A percentile compares a stretch with the other conserved stretches of the same genome.
Evolutionary conservation across 2,797 vertebrate genomes (phyloP).

Genomic region (Pipistrellus pygmaeus): DNA sequence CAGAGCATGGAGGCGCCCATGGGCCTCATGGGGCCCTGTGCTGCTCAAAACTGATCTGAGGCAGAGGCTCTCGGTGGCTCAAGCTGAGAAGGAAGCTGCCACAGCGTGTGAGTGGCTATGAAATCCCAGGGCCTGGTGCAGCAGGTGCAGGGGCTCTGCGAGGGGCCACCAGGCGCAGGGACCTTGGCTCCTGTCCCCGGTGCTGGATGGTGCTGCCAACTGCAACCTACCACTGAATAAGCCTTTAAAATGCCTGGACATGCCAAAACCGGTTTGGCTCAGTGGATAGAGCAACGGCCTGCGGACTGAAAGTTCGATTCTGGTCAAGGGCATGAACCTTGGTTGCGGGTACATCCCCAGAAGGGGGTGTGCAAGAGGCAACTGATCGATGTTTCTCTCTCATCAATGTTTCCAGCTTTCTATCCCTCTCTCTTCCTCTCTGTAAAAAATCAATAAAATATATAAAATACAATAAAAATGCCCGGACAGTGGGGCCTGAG

Average conservation of each 20-base stretch:
- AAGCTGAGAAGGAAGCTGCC: too few species aligned
- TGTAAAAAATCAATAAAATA: too few species aligned
- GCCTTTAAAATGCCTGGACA: not conserved
- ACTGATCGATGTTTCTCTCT: too few species aligned
- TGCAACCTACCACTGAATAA: not conserved
- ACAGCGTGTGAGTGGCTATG: fast-evolving
- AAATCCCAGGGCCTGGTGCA: fast-evolving
- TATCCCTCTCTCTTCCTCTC: too few species aligned
- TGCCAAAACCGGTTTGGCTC: too few species aligned
- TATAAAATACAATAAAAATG: too few species aligned
- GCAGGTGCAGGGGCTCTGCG: not conserved
- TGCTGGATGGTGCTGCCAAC: fast-evolving
- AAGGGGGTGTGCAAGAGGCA: too few species aligned
- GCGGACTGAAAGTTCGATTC: too few species aligned
- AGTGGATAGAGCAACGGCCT: too few species aligned
- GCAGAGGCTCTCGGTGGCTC: fast-evolving
- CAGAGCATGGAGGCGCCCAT: fast-evolving
- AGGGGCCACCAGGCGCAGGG: fast-evolving
- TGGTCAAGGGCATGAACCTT: too few species aligned
- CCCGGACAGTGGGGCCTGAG: fast-evolving
- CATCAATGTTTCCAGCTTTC: too few species aligned
- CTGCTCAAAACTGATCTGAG: not conserved
- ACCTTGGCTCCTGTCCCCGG: fast-evolving
- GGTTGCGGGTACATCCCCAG: too few species aligned
- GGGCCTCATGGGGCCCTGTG: fast-evolving